Evolutionary conservation across 2,113 vertebrate genomes (phyloP).

Genomic region (Nyctibius bracteatus): DNA sequence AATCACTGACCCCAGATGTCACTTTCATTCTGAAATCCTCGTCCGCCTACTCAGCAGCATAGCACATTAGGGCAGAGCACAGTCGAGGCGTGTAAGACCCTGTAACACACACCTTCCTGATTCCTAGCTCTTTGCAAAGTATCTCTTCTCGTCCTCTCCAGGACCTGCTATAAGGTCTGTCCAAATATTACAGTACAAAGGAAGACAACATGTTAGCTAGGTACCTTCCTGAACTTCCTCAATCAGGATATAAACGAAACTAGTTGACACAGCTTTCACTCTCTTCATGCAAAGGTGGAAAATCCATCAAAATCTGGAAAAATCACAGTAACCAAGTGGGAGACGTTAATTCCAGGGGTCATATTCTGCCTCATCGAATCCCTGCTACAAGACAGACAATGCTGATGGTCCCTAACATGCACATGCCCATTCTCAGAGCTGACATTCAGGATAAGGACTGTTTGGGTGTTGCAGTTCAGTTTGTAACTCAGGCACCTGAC

Average conservation of each 20-base stretch:
- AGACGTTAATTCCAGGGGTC: not conserved
- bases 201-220: not conserved
- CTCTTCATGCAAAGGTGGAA: not conserved
- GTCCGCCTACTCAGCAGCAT: not conserved
- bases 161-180: not conserved
- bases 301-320: not conserved
- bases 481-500: not conserved
- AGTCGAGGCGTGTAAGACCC: not conserved
- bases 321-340: not conserved
- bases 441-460: not conserved
- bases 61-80: not conserved
- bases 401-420: not conserved
- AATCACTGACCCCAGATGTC: slow-evolving; percentile 7
- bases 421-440: not conserved
- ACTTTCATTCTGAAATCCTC: not conserved
- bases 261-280: not conserved
- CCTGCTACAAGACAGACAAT: not conserved
- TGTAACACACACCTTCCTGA: not conserved
- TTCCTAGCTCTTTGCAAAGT: not conserved
- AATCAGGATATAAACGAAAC: rapidly evolving
- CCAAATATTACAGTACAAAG: not conserved
- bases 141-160: not conserved
- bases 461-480: not conserved
- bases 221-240: not conserved
- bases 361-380: not conserved